Evolutionary conservation across 2,888 invertebrate genomes (phyloP).

Genomic region (Celastrina argiolus): DNA sequence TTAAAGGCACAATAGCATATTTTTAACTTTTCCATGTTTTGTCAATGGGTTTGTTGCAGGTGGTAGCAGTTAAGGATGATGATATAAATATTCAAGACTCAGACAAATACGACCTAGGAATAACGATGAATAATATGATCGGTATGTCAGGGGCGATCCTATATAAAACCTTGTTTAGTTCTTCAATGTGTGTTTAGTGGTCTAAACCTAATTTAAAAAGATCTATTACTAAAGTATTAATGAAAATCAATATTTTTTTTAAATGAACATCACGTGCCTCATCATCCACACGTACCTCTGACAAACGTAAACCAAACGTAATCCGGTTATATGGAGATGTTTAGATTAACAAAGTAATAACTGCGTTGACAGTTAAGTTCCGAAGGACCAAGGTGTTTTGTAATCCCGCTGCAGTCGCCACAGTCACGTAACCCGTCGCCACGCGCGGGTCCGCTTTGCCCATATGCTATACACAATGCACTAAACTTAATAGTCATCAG

Average conservation of each 20-base stretch:
- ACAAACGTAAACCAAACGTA: conserved; percentile 35
- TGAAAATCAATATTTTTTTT: neutral
- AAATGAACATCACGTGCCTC: neutral
- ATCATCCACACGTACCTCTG: neutral
- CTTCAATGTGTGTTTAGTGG: too few species aligned
- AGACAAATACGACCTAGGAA: too few species aligned
- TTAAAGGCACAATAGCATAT: neutral
- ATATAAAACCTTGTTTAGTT: too few species aligned
- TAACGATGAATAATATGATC: too few species aligned
- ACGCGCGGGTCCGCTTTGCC: conserved; percentile 49
- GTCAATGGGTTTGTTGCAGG: neutral
- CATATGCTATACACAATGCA: conserved; percentile 52
- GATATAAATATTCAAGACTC: too few species aligned
- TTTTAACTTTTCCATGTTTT: neutral
- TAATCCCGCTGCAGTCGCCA: conserved; percentile 55
- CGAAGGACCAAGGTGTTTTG: conserved; percentile 58
- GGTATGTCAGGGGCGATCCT: too few species aligned
- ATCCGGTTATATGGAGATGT: conserved; percentile 61
- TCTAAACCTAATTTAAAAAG: neutral
- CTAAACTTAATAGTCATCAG: conserved; percentile 62
- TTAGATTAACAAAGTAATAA: conserved; percentile 51
- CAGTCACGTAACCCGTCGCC: conserved; percentile 56
- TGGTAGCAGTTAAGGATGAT: too few species aligned
- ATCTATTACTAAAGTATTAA: neutral
- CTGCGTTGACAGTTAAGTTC: conserved; percentile 62